A percentile compares a stretch with the other conserved stretches of the same genome.
These are phyloP conservation scores for Anagrus nilaparvatae DNA, from an alignment of 1,140 invertebrate genomes.

Conservation along the genomic window DNA sequence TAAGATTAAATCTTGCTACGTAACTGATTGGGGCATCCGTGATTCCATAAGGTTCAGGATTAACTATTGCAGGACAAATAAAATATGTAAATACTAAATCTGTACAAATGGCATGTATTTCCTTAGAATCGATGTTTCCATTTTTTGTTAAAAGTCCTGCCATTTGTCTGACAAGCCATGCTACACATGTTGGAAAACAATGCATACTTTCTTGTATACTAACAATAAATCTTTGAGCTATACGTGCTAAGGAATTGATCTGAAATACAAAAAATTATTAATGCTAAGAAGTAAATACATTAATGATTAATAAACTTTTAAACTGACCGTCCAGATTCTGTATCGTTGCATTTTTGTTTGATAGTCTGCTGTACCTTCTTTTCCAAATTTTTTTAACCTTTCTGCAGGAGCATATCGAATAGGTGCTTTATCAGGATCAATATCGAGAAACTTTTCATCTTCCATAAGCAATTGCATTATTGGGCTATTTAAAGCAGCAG, in stretches of 20 bases:
- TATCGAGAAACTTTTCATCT: slow-evolving; percentile 85
- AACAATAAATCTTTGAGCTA: slow-evolving; percentile 73
- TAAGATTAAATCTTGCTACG: slow-evolving; percentile 84
- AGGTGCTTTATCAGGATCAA: slow-evolving; percentile 80
- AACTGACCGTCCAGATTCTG: slow-evolving; percentile 56
- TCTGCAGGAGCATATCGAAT: slow-evolving; percentile 62
- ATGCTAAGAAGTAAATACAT: not conserved
- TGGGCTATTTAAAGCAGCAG: slow-evolving; percentile 81
- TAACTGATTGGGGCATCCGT: slow-evolving; percentile 88
- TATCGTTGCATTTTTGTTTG: slow-evolving; percentile 62
- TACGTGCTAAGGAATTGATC: slow-evolving; percentile 62
- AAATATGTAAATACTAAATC: slow-evolving; percentile 91
- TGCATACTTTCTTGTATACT: slow-evolving; percentile 80
- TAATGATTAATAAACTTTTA: not conserved
- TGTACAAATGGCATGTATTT: slow-evolving; percentile 73
- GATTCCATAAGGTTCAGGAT: slow-evolving; percentile 93
- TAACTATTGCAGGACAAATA: slow-evolving; percentile 92
- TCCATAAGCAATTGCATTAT: slow-evolving; percentile 88
- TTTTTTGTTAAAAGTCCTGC: slow-evolving; percentile 58
- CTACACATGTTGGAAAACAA: slow-evolving; percentile 80
- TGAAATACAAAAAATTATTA: not conserved
- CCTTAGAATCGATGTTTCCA: slow-evolving; percentile 50
- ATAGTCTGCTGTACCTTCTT: slow-evolving; percentile 60
- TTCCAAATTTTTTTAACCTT: slow-evolving; percentile 67
- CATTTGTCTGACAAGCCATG: slow-evolving; percentile 69